Base-by-base conservation (phyloP, 53 echinoderm and acorn worm species). In the Echinometra lucunter region DNA sequence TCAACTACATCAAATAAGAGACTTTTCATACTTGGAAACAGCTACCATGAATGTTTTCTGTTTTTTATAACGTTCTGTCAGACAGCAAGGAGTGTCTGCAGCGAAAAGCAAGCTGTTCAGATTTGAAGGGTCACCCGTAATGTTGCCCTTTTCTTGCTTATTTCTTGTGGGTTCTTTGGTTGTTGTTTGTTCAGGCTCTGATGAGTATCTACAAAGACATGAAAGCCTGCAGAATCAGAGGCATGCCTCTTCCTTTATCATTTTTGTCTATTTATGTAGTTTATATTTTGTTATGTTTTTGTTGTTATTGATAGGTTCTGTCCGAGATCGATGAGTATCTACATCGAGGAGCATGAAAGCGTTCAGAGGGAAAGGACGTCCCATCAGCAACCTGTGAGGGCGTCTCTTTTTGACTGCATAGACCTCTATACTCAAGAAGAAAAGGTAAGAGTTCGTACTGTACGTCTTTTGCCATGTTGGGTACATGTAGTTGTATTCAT, bases 351-450 rank as follows among this genome's bases (percentile, higher is more conserved):
- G 49, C 96, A 98, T 95, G 98, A 98, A 88, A 98, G 97, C 58
- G 97, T 98, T 17, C 95, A 95, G 91, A 91, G 95, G 69, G 96
- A 98, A 88, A 95, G 96, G 44, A 28, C 94, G 6, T 94, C 98
- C 11, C 97, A 97, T 44, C 96, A 98, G 87, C 96, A 98, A 74
- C 98, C 99, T 44, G 96, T 99, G 80, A 95, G 95, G 56, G 97
- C 98, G 18, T 74, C 91, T 0, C 95, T 99, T 56, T 92, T 96
- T 45, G 99, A 99, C 93, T 99, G 99, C 94, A 97, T 99, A 75
- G 97, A 99, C 66, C 95, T 99, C 32, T 99, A 98, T 90, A 99
- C 99, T 1, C 98, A 99, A 53, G 99, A 99, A 89, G 99, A 99
- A 91, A 97, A 95, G 95, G 99, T 99, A 88, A 69, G 85, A 49